These are phyloP conservation scores for Iphiclides podalirius DNA, from an alignment of 2,888 invertebrate species.

Conservation along the genomic window DNA sequence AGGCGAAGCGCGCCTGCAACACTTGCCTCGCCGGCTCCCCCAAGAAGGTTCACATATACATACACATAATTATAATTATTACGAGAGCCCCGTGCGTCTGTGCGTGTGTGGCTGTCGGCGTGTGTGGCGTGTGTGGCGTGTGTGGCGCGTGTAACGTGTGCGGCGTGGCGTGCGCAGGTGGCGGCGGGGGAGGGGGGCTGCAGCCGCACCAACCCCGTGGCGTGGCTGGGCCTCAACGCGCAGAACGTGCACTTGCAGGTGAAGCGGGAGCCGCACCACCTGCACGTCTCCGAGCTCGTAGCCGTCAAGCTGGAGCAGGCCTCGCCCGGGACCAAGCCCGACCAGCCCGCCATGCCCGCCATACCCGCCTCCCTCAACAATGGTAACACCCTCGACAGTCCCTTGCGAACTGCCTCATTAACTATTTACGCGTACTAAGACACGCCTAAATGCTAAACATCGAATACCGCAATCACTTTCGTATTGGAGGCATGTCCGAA, in stretches of 20 bases:
- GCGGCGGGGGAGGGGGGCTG: slow-evolving; percentile 77
- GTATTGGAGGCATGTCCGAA: no score
- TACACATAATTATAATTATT: no score
- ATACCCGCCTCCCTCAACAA: slow-evolving; percentile 71
- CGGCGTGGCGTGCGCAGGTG: slow-evolving; percentile 41
- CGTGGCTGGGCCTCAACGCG: slow-evolving; percentile 76
- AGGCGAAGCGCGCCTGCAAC: slow-evolving; percentile 70
- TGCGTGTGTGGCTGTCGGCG: no score
- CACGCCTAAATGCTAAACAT: no score
- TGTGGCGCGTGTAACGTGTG: no score
- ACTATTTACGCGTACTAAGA: no score
- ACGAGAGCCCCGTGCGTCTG: no score
- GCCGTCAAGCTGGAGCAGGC: slow-evolving; percentile 84
- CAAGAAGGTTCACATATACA: slow-evolving; percentile 53
- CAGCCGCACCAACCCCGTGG: slow-evolving; percentile 85
- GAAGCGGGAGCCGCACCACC: slow-evolving; percentile 82
- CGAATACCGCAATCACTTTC: no score
- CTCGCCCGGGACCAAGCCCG: slow-evolving; percentile 81
- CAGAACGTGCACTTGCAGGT: slow-evolving; percentile 79
- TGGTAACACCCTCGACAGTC: slow-evolving; percentile 52
- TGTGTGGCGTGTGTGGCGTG: no score
- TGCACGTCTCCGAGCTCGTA: slow-evolving; percentile 80
- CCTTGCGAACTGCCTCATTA: not conserved
- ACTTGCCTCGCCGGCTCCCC: slow-evolving; percentile 72
- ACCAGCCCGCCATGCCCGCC: slow-evolving; percentile 63